Evolutionary conservation across 1,140 invertebrate species (phyloP).

Genomic region (Trichomalopsis sarcophagae): DNA sequence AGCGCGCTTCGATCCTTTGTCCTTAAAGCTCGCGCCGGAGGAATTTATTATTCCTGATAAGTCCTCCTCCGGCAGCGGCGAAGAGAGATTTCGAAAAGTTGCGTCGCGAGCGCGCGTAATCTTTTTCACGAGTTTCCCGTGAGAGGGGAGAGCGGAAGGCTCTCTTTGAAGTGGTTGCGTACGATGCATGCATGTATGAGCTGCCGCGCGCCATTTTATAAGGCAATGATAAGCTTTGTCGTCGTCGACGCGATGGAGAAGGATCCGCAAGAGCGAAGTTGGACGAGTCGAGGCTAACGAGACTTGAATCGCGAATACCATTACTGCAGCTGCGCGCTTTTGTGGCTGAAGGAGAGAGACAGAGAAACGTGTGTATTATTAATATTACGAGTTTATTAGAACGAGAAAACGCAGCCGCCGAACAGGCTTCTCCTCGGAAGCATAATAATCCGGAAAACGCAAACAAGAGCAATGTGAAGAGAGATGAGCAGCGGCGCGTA

Average conservation of each 20-base stretch:
- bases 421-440: neutral
- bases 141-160: neutral
- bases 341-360: too few relatives aligned
- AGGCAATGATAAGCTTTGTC: slow-evolving; percentile 32
- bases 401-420: neutral
- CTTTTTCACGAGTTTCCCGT: slow-evolving; percentile 23
- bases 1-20: slow-evolving; percentile 38
- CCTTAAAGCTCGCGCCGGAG: slow-evolving; percentile 41
- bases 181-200: slow-evolving; percentile 26
- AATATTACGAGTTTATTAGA: neutral
- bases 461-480: neutral
- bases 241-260: slow-evolving; percentile 4
- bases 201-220: slow-evolving; percentile 10
- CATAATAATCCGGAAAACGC: neutral
- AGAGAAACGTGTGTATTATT: neutral
- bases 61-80: slow-evolving; percentile 51
- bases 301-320: slow-evolving; percentile 10
- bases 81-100: slow-evolving; percentile 36
- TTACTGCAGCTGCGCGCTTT: neutral
- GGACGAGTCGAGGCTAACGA: slow-evolving; percentile 16
- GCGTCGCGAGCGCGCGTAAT: slow-evolving; percentile 19
- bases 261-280: slow-evolving; percentile 10
- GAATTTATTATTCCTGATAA: slow-evolving; percentile 71
- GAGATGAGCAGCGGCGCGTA: too few relatives aligned
- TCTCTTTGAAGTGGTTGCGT: neutral